Percentiles rank a stretch among this genome's conserved stretches.
Conservation (phyloP, 2,113 vertebrate species). For the Misgurnus mizolepis region DNA sequence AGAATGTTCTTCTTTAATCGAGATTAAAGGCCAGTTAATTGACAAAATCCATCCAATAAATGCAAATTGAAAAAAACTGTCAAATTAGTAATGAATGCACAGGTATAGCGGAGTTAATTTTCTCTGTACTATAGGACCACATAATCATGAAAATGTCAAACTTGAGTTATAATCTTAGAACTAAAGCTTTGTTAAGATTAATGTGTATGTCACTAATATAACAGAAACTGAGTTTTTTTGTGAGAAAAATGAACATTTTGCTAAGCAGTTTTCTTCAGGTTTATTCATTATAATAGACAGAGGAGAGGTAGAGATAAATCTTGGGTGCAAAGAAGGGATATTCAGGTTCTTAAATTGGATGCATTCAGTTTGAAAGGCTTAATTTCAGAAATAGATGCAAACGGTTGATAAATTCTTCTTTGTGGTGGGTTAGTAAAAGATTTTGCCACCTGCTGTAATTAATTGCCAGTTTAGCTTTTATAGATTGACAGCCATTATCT, state of each 20-base stretch:
- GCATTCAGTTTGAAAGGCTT: conserved; percentile 50
- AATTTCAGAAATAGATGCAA: conserved; percentile 37
- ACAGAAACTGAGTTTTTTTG: background rate
- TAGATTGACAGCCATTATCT: conserved; percentile 43
- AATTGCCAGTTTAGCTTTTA: conserved; percentile 18
- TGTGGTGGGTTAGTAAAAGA: conserved; percentile 37
- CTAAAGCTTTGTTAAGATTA: background rate
- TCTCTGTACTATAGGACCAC: too few species aligned
- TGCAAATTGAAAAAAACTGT: too few species aligned
- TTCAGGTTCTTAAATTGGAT: conserved; percentile 47
- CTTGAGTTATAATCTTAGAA: background rate
- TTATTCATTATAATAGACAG: background rate
- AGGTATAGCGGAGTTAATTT: too few species aligned
- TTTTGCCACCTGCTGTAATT: conserved; percentile 46
- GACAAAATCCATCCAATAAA: too few species aligned
- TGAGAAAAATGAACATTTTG: conserved; percentile 44
- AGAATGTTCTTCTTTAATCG: too few species aligned
- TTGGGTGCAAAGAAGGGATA: conserved; percentile 32
- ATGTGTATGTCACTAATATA: conserved; percentile 18
- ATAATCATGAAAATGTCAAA: background rate
- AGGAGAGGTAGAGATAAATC: conserved; percentile 13
- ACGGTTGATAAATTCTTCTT: conserved; percentile 41
- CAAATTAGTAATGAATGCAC: too few species aligned
- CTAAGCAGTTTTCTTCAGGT: conserved; percentile 32
- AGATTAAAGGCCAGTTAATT: too few species aligned